Percentiles rank a stretch among this genome's conserved stretches.
phyloP scores from a whole-genome alignment of 2,113 vertebrate species.

The Dissostichus mawsoni region DNA sequence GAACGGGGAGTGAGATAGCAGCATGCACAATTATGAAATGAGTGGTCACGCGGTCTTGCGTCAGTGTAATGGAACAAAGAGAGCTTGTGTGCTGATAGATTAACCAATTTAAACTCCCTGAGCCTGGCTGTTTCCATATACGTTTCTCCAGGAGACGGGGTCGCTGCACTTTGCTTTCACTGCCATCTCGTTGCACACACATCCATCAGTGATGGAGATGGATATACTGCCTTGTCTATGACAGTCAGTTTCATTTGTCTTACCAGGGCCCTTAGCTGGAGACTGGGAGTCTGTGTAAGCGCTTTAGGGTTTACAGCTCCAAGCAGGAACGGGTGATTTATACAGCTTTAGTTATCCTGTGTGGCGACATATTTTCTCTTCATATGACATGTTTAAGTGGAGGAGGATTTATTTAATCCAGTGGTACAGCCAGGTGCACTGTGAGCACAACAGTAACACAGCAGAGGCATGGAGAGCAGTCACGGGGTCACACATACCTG shows the following conservation, averaged over 20 bases:
- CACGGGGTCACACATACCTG: not conserved
- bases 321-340: conserved; percentile 18
- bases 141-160: conserved; percentile 32
- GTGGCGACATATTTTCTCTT: conserved; percentile 39
- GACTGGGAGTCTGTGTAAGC: conserved; percentile 11
- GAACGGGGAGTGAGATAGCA: not conserved
- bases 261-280: conserved; percentile 10
- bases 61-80: conserved; percentile 58
- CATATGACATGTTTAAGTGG: conserved; percentile 40
- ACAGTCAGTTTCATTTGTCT: conserved; percentile 30
- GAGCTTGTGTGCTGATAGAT: conserved; percentile 66
- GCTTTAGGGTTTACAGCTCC: conserved; percentile 22
- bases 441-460: conserved; percentile 5
- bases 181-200: not conserved
- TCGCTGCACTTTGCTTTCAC: conserved; percentile 3
- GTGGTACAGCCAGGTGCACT: conserved; percentile 30
- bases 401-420: conserved; percentile 57
- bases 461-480: not conserved
- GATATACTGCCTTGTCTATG: conserved; percentile 13
- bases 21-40: conserved; percentile 49
- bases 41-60: conserved; percentile 57
- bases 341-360: conserved; percentile 27
- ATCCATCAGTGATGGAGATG: not conserved
- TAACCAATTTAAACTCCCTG: conserved; percentile 64
- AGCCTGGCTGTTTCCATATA: conserved; percentile 43